A percentile compares a stretch with the other conserved stretches of the same genome.
phyloP scores from a whole-genome alignment of 2,113 vertebrate genomes.

The Elachura formosa region DNA sequence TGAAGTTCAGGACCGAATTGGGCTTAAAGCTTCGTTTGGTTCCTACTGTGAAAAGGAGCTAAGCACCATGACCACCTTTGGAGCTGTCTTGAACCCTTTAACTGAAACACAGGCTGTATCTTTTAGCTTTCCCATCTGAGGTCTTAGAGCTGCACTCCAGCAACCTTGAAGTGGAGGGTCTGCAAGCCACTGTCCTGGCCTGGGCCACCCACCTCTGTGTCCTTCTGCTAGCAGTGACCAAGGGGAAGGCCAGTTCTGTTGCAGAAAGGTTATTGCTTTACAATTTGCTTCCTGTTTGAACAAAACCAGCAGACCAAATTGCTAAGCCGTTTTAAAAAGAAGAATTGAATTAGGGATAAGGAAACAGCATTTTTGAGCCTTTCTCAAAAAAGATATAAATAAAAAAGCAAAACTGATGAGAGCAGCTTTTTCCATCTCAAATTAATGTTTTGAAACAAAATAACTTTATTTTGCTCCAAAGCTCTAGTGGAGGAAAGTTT shows the following conservation, averaged over 20 bases:
- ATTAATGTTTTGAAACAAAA: constrained; percentile 53
- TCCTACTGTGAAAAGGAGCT: background rate
- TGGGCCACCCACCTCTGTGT: background rate
- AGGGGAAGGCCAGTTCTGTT: background rate
- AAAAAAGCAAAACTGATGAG: background rate
- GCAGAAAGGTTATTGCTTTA: background rate
- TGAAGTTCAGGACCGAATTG: background rate
- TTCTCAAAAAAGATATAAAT: background rate
- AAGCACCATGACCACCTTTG: background rate
- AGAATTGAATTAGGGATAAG: constrained; percentile 17
- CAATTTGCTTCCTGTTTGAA: constrained; percentile 25
- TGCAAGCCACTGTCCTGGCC: background rate
- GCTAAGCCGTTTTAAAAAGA: background rate
- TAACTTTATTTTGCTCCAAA: constrained; percentile 18
- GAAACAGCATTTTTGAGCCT: background rate
- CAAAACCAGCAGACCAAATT: constrained; percentile 7
- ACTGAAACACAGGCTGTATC: background rate
- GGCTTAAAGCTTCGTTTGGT: background rate
- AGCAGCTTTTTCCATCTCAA: constrained; percentile 21
- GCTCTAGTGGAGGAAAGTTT: constrained; percentile 43
- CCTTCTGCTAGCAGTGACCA: background rate
- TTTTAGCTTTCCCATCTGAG: background rate
- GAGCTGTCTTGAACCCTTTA: background rate
- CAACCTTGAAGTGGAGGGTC: background rate
- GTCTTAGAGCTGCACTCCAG: background rate